These are phyloP conservation scores for Malurus leucopterus DNA, from an alignment of 2,797 vertebrate species.

Conservation along the genomic window DNA sequence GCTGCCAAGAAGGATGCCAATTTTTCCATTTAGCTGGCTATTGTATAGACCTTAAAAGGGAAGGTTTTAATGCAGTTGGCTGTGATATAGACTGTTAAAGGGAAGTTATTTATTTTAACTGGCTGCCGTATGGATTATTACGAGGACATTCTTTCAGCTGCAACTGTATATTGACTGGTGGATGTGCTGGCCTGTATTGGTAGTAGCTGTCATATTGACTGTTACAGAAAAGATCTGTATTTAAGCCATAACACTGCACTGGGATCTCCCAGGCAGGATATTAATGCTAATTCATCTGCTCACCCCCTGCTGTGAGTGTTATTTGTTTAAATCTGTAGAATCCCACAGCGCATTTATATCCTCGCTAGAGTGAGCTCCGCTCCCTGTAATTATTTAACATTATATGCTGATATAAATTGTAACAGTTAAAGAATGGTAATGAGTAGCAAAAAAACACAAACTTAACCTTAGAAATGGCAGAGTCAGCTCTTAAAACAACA, in stretches of 20 bases:
- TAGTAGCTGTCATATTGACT: constrained; percentile 76
- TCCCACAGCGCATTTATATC: constrained; percentile 97
- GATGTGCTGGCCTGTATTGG: constrained; percentile 61
- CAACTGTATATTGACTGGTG: constrained; percentile 68
- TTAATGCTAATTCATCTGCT: constrained; percentile 98
- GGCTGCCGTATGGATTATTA: constrained; percentile 59
- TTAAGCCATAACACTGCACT: constrained; percentile 78
- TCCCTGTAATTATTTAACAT: constrained; percentile 98
- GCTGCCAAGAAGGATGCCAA: constrained; percentile 69
- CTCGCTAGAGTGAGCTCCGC: constrained; percentile 92
- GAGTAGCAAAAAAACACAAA: constrained; percentile 78
- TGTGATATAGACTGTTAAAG: constrained; percentile 72
- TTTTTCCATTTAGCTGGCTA: constrained; percentile 75
- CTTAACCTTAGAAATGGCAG: constrained; percentile 78
- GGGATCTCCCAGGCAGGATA: constrained; percentile 93
- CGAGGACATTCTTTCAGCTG: constrained; percentile 24
- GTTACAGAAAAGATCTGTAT: constrained; percentile 82
- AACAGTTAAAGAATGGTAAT: constrained; percentile 96
- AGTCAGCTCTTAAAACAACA: constrained; percentile 65
- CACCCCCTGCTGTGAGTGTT: constrained; percentile 94
- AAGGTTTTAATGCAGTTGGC: constrained; percentile 78
- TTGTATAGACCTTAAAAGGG: constrained; percentile 77
- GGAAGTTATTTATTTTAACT: constrained; percentile 74
- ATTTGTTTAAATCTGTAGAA: constrained; percentile 98
- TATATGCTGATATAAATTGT: constrained; percentile 97